phyloP scores from a whole-genome alignment of 2,888 invertebrate species.

The Achlya flavicornis region DNA sequence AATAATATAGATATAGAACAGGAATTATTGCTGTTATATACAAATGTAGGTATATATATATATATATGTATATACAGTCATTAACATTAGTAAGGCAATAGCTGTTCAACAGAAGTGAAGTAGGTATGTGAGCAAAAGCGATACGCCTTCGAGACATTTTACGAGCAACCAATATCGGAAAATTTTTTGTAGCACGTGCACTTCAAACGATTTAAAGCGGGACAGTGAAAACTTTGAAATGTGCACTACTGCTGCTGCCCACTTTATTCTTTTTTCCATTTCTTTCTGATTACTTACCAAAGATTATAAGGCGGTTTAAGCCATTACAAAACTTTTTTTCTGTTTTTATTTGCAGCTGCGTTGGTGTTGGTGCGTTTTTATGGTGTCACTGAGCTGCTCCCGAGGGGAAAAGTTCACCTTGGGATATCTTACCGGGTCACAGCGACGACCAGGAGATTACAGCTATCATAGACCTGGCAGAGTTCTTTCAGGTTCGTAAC shows the following conservation, averaged over 20 bases:
- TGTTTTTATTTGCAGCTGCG: conserved; percentile 61
- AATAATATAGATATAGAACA: no score
- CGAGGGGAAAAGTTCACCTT: conserved; percentile 86
- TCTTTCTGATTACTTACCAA: no score
- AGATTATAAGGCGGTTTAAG: neutral
- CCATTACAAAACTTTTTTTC: neutral
- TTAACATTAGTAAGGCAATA: conserved; percentile 22
- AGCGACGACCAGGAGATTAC: conserved; percentile 89
- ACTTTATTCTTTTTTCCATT: conserved; percentile 16
- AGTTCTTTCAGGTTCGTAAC: conserved; percentile 80
- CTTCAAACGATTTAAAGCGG: conserved; percentile 46
- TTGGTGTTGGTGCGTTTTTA: conserved; percentile 61
- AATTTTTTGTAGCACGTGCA: conserved; percentile 71
- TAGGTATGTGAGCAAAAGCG: conserved; percentile 50
- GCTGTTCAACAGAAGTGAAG: conserved; percentile 18
- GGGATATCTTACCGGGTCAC: conserved; percentile 94
- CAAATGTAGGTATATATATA: no score
- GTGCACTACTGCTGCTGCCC: conserved; percentile 39
- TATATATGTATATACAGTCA: neutral
- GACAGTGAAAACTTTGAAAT: conserved; percentile 31
- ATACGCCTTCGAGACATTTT: conserved; percentile 50
- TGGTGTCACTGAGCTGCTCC: conserved; percentile 46
- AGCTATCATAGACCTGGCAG: conserved; percentile 90
- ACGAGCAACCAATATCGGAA: conserved; percentile 70
- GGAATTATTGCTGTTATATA: no score